These are phyloP conservation scores for Furcifer pardalis DNA, from an alignment of 2,797 vertebrate genomes.

Conservation along the genomic window DNA sequence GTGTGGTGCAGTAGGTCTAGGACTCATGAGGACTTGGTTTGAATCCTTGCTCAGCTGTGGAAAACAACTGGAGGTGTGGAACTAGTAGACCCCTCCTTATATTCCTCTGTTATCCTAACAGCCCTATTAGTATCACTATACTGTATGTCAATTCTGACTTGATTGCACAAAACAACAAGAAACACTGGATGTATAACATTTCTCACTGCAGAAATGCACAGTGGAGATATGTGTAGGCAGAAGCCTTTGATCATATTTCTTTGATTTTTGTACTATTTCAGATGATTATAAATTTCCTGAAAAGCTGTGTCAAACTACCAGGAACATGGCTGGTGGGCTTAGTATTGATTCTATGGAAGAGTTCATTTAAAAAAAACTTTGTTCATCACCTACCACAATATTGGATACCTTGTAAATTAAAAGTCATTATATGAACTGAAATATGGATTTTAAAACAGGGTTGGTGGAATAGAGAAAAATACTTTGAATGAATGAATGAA, in stretches of 20 bases:
- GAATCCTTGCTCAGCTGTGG: no score
- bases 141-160: no score
- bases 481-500: no score
- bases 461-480: not conserved
- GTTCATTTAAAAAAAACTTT: not conserved
- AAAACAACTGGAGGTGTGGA: no score
- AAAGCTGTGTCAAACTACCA: not conserved
- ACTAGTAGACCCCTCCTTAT: no score
- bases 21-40: no score
- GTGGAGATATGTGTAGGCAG: not conserved
- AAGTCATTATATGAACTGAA: not conserved
- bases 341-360: not conserved
- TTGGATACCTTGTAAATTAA: not conserved
- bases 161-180: no score
- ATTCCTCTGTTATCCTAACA: no score
- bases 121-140: no score
- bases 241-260: not conserved
- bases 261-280: not conserved
- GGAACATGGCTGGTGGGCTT: not conserved
- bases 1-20: no score
- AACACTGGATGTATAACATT: not conserved
- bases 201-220: not conserved
- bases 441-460: not conserved
- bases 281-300: not conserved
- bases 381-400: not conserved